Evolutionary conservation across 2,888 invertebrate species (phyloP), one percentile per base, ranked within the genome.

Genomic region (Meteorus cinctellus): DNA sequence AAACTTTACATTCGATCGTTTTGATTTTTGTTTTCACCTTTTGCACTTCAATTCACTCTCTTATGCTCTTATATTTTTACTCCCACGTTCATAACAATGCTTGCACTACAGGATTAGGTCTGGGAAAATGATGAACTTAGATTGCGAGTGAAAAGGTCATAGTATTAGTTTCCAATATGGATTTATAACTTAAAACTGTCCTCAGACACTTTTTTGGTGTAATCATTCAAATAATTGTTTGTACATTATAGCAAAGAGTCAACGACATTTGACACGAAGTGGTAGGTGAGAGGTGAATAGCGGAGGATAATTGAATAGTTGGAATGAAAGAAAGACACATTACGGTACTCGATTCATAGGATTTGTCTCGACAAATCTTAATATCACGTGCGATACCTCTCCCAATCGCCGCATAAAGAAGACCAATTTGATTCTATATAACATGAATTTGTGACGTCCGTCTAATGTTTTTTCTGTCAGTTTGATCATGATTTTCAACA

Each of bases 111-210:
- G 31, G 62, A 62, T 29, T 3, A 29, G 12, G 2, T 41, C 41
- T 65, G 65, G 41, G 65, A 65, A 65, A 16, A 31, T 36, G 41
- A 65, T 65, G 65, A 65, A 65, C 65, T 41, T 12, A 5, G 36
- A 65, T 65, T 41, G 24, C 41, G 31, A 34, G 19, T 65, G 34
- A n/a, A 41, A 65, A 65, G 41, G 36, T 65, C 65, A 65, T n/a
- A 12, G 19, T 24, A 19, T 36, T 65, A 12, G 19, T 65, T 36
- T 41, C 24, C 2, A 55, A 24, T 55, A 24, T 55, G 3, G 24
- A 55, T 55, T 1, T 19, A 55, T 24, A 55, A 19, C 55, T 10
- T 19, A 24, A 5, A 19, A 24, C 6, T 55, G 4, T 19, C 19
- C 55, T n/a, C 8, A 55, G 6, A 8, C 19, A 5, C n/a, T 19